Base-by-base conservation (phyloP, 2,797 vertebrate genomes). In the Scarus forsteni region DNA sequence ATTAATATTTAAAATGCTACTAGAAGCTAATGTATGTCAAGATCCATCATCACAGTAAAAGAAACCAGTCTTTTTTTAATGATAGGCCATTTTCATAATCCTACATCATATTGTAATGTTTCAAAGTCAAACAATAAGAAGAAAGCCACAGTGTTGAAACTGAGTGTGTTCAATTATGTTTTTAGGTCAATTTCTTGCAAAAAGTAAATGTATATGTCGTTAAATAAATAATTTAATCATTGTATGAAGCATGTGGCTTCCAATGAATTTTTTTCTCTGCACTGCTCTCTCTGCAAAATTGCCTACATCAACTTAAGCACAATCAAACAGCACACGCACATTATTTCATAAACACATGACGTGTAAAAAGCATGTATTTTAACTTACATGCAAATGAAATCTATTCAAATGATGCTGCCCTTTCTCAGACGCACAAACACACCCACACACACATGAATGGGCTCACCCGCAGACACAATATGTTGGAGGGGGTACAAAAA, bases 391-490 rank as follows among this genome's bases (percentile, higher is more conserved):
- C 81, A 67, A 88, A 79, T 92, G 86, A 92, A 88, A 80, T 74
- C 85, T 75, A 86, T 88, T 93, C 87, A 92, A 91, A 95, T 93
- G 90, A 90, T 84, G 79, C 77, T 75, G 89, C 90, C 92, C 89
- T 87, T 79, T 91, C 80, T 76, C 57, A 85, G 70, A 84, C 76
- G 78, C 73, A 89, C 86, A 64, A 51, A 52, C 72, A 90, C 88
- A 73, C 75, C 72, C 81, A 81, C 59, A 69, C 64, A 77, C 76
- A 70, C 68, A 77, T 80, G 73, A 75, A 71, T 75, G 70, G 69
- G 92, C 88, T 90, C 80, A 66, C 75, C 85, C 78, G 85, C 93
- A 95, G 93, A 95, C 93, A 93, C 88, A 93, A 89, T 92, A 92
- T 90, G 93, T 87, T 71, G 81, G 80, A 83, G 76, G 82, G 35